phyloP scores from a whole-genome alignment of 2,797 vertebrate genomes.

The Pangasius djambal region DNA sequence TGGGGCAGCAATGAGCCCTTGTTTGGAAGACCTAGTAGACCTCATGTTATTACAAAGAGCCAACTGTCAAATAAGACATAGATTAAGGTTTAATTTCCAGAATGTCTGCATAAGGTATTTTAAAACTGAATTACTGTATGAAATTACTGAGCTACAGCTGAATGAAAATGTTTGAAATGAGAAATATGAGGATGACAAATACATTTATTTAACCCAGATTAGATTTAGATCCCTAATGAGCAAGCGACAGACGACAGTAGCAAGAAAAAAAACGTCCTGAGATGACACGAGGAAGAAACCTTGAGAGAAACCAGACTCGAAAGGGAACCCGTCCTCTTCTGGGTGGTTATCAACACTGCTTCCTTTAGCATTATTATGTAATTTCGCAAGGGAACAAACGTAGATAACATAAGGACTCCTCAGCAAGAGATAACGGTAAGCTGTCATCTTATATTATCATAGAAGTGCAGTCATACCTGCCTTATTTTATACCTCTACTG shows the following conservation, averaged over 20 bases:
- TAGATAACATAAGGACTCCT: neutral
- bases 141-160: neutral
- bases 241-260: neutral
- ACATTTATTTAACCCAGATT: neutral
- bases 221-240: neutral
- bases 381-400: neutral
- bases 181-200: neutral
- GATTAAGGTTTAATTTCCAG: neutral
- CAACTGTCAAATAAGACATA: neutral
- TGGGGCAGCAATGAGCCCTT: neutral
- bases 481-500: neutral
- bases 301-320: slow-evolving; percentile 10
- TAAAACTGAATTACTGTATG: neutral
- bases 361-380: neutral
- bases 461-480: neutral
- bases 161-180: neutral
- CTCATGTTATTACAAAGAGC: neutral
- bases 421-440: neutral
- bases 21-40: neutral
- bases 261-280: neutral
- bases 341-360: neutral
- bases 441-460: neutral
- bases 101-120: neutral
- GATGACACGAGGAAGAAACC: neutral
- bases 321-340: neutral